These are phyloP conservation scores for Plectus sambesii DNA, from an alignment of 1,140 invertebrate genomes.

Conservation along the genomic window DNA sequence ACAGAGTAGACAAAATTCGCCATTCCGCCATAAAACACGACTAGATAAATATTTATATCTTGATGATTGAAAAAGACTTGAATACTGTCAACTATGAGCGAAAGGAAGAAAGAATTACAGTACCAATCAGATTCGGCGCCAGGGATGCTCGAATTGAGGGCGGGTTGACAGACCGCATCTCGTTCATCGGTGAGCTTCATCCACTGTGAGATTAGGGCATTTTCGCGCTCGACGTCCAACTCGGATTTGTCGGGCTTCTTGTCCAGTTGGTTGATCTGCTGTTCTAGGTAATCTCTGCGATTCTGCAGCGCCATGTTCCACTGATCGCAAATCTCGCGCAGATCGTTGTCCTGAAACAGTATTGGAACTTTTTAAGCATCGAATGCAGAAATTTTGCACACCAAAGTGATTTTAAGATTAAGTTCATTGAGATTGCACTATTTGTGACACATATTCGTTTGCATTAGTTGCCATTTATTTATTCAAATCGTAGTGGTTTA, in stretches of 20 bases:
- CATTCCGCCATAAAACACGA: no score
- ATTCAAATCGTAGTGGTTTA: no score
- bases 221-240: conserved; percentile 78
- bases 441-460: no score
- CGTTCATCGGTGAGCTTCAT: conserved; percentile 82
- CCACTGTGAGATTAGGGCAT: conserved; percentile 91
- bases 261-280: conserved; percentile 67
- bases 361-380: no score
- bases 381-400: no score
- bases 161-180: conserved; percentile 87
- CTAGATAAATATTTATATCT: no score
- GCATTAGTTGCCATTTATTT: no score
- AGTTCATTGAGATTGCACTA: no score
- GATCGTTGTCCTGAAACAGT: conserved; percentile 90
- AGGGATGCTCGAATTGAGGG: conserved; percentile 83
- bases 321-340: conserved; percentile 70
- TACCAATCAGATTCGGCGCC: conserved; percentile 80
- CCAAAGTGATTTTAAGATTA: no score
- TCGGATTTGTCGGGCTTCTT: conserved; percentile 66
- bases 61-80: neutral
- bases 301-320: conserved; percentile 82
- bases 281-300: conserved; percentile 72
- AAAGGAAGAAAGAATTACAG: conserved; percentile 6
- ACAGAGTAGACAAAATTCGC: no score
- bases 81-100: neutral